A percentile compares a stretch with the other conserved stretches of the same genome.
Conservation (phyloP, 2,113 vertebrate species). For the Anas platyrhynchos region DNA sequence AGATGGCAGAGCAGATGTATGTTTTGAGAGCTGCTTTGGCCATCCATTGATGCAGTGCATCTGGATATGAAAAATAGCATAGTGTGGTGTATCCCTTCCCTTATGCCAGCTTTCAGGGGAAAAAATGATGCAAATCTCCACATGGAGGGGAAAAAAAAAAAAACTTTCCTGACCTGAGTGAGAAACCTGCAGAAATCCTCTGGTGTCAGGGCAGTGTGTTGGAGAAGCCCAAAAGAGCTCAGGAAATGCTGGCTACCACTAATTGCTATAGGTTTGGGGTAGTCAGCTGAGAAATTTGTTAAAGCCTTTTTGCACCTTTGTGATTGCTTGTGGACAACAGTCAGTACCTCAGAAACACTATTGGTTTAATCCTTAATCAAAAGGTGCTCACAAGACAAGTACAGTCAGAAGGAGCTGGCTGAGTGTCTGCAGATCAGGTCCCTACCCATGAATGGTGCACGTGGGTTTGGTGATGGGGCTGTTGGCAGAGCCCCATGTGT, state of each 20-base stretch:
- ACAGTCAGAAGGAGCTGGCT: neutral
- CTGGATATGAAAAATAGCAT: neutral
- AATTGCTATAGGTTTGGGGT: neutral
- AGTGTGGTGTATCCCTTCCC: no score
- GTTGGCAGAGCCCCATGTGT: neutral
- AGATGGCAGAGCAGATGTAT: neutral
- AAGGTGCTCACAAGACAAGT: neutral
- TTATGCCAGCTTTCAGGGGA: neutral
- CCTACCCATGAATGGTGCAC: neutral
- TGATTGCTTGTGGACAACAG: neutral
- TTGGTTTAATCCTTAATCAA: neutral
- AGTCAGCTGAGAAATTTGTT: neutral
- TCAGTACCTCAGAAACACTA: neutral
- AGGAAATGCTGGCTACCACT: rapidly evolving
- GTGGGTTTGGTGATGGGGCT: neutral
- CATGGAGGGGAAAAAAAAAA: neutral
- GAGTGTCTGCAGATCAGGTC: neutral
- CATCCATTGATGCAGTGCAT: neutral
- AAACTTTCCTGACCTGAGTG: neutral
- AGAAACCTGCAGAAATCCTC: neutral
- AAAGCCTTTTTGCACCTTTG: neutral
- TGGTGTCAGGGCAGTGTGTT: neutral
- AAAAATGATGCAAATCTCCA: neutral
- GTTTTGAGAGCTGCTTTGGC: neutral
- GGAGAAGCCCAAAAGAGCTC: neutral